Conservation (phyloP, 2,888 invertebrate genomes). For the Boloria euphrosyne region DNA sequence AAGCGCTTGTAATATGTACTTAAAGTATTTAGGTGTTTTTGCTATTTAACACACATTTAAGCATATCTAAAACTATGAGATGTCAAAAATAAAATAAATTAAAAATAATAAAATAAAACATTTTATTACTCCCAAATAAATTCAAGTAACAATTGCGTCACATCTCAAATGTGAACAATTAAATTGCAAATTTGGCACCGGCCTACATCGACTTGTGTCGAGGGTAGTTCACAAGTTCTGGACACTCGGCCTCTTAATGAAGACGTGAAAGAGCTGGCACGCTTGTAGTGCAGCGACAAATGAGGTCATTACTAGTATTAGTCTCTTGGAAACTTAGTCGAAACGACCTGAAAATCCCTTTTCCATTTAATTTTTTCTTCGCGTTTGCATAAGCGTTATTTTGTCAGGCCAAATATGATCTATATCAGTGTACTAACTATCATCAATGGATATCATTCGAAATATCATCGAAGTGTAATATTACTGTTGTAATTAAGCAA, state of each 20-base stretch:
- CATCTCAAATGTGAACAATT: slow-evolving; percentile 48
- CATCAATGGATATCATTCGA: too few relatives aligned
- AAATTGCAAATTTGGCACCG: slow-evolving; percentile 56
- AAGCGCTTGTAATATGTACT: too few relatives aligned
- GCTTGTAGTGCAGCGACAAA: slow-evolving; percentile 48
- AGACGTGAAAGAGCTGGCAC: slow-evolving; percentile 47
- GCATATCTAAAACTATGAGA: too few relatives aligned
- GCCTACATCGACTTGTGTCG: slow-evolving; percentile 48
- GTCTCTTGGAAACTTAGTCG: slow-evolving; percentile 48
- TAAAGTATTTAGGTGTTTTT: too few relatives aligned
- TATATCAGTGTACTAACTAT: too few relatives aligned
- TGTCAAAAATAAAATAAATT: background rate
- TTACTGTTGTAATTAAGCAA: too few relatives aligned
- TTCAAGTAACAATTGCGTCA: slow-evolving; percentile 34
- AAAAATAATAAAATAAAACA: background rate
- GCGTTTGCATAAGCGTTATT: background rate
- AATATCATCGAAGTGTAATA: too few relatives aligned
- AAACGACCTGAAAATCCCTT: slow-evolving; percentile 35
- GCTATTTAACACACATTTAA: too few relatives aligned
- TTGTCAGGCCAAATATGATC: too few relatives aligned
- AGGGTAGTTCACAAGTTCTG: slow-evolving; percentile 48
- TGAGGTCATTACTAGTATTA: slow-evolving; percentile 48
- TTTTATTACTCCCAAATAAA: slow-evolving; percentile 6
- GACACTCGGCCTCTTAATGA: slow-evolving; percentile 56
- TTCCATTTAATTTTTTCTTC: slow-evolving; percentile 22